Evolutionary conservation across 2,113 vertebrate species (phyloP), one percentile per base, ranked within the genome.

Genomic region (Physeter macrocephalus): DNA sequence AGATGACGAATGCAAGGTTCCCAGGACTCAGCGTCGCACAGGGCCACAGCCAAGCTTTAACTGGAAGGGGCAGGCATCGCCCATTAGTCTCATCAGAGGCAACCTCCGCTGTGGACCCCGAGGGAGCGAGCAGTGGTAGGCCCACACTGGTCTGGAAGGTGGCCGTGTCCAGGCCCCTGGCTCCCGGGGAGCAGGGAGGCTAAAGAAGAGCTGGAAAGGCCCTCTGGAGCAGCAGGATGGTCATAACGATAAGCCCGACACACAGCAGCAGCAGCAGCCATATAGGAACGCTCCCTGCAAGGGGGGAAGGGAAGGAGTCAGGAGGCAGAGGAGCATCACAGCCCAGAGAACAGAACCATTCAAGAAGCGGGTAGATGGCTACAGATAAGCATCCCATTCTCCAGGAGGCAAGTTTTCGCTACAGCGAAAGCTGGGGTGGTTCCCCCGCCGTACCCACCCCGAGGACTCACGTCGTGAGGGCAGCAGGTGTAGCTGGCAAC

Each of bases 221-320:
- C 18, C 98, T 83, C 98, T 99, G 99, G 36, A 99, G 98, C 84
- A 99, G 98, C 94, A 99, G 80, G 75, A 99, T 96, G 9, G 98
- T 86, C 21, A 96, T 98, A 69, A 99, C 97, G 20, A 99, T 98
- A 95, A 99, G 98, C 3, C 99, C 98, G 0, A 98, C 99, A 13
- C 99, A 99, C 11, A 99, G 96, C 82, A 99, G 97, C 96, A 99
- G 97, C 97, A 99, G 97, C 92, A 99, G 97, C 99, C 99, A 99
- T 57, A 99, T 17, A 0, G 99, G 99, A 86, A 99, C 98, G 5
- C 99, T 99, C 83, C 99, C 99, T 99, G 98, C 0, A 71, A 61
- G 27, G 36, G 49, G 29, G 6, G 41, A 29, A 74, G 80, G 34
- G 75, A 39, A 67, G n/a, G 52, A 23, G 25, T 91, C 80, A 94